Evolutionary conservation across 64 coral and sea anemone species (phyloP).

Genomic region (Trachythela sp.): DNA sequence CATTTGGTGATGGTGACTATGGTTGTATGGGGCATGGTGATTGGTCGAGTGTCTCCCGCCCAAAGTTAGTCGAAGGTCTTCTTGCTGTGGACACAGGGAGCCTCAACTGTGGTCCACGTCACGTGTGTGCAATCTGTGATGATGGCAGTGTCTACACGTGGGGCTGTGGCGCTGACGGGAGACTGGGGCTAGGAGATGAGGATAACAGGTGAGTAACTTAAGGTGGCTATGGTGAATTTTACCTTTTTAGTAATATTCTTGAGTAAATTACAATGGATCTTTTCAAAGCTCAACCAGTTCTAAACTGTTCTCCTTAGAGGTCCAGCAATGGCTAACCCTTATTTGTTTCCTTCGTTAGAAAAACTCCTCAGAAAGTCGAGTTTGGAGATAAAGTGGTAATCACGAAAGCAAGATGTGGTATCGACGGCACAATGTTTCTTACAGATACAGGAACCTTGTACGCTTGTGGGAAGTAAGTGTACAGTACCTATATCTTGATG

Average conservation of each 20-base stretch:
- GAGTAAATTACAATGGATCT: neutral
- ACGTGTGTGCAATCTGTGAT: conserved; percentile 79
- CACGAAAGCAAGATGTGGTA: conserved; percentile 50
- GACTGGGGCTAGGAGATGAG: conserved; percentile 89
- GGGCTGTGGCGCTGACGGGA: conserved; percentile 85
- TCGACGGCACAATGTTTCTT: conserved; percentile 93
- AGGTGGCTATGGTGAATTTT: neutral
- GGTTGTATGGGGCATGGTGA: conserved; percentile 93
- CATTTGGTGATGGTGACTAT: conserved; percentile 67
- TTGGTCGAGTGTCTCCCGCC: conserved; percentile 62
- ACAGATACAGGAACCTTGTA: conserved; percentile 85
- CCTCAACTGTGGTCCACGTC: conserved; percentile 68
- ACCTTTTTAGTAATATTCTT: neutral
- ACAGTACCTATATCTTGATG: neutral
- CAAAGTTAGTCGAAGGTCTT: conserved; percentile 88
- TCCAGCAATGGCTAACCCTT: neutral
- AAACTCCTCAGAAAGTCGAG: neutral
- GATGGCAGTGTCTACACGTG: conserved; percentile 88
- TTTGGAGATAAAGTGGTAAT: neutral
- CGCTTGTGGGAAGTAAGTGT: conserved; percentile 78
- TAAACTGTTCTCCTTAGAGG: neutral
- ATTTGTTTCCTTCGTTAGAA: neutral
- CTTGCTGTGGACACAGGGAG: conserved; percentile 84
- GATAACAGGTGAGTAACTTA: conserved; percentile 68
- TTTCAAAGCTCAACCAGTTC: conserved; percentile 48